Conservation (phyloP, 2,888 invertebrate species). For the Phalangium opilio region DNA sequence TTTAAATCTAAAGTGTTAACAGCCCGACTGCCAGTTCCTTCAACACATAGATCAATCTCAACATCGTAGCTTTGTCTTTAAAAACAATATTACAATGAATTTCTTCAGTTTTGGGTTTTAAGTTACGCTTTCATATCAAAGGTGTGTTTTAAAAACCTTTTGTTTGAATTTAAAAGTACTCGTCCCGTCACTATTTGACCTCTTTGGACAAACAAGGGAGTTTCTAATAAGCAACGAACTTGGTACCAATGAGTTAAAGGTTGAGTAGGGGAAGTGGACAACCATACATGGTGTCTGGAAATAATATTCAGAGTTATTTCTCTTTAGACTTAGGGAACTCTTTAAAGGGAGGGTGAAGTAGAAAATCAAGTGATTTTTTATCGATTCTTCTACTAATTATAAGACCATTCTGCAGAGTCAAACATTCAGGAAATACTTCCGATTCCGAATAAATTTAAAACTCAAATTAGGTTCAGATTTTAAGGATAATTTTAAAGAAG, state of each 20-base stretch:
- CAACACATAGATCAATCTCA: conserved; percentile 78
- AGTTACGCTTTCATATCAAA: too few relatives aligned
- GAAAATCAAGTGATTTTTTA: too few relatives aligned
- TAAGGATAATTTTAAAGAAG: too few relatives aligned
- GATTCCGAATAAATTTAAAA: too few relatives aligned
- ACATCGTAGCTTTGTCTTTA: conserved; percentile 92
- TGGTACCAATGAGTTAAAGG: conserved; percentile 95
- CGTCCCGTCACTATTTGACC: conserved; percentile 78
- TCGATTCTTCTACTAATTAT: too few relatives aligned
- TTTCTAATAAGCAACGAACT: conserved; percentile 82
- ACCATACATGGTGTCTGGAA: conserved; percentile 63
- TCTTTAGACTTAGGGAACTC: neutral
- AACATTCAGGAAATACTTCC: too few relatives aligned
- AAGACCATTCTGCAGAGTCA: too few relatives aligned
- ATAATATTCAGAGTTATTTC: neutral
- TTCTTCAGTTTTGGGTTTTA: too few relatives aligned
- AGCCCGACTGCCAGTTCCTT: conserved; percentile 65
- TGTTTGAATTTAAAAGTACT: conserved; percentile 77
- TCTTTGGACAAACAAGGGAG: conserved; percentile 84
- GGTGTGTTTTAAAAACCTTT: too few relatives aligned
- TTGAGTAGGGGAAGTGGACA: conserved; percentile 94
- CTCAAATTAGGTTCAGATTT: too few relatives aligned
- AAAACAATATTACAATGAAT: conserved; percentile 11
- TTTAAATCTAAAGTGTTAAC: conserved; percentile 79
- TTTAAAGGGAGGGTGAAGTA: too few relatives aligned